phyloP scores from a whole-genome alignment of 2,888 invertebrate species.

The Pasiphila rectangulata region DNA sequence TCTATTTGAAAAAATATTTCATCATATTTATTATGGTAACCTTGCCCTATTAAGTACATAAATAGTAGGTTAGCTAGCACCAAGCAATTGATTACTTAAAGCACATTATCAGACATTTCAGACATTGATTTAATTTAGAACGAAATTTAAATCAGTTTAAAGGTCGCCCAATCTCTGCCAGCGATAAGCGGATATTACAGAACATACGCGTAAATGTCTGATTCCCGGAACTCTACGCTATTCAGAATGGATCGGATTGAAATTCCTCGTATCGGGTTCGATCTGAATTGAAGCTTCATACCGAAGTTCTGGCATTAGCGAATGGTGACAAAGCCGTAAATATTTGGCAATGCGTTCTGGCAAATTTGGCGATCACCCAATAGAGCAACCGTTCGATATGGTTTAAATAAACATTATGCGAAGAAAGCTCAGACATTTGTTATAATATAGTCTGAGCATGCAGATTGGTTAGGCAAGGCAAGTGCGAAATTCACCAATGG shows the following conservation, averaged over 20 bases:
- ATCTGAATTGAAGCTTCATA: slow-evolving; percentile 47
- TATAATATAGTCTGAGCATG: slow-evolving; percentile 16
- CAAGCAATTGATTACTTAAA: too few relatives aligned
- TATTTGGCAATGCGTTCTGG: slow-evolving; percentile 69
- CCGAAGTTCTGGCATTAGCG: slow-evolving; percentile 45
- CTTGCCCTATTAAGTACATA: too few relatives aligned
- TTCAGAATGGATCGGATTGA: slow-evolving; percentile 32
- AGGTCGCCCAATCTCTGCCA: slow-evolving; percentile 15
- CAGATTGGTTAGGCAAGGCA: slow-evolving; percentile 24
- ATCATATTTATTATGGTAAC: too few relatives aligned
- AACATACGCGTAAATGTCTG: slow-evolving; percentile 27
- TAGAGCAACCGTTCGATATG: slow-evolving; percentile 48
- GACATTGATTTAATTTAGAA: not conserved
- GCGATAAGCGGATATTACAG: slow-evolving; percentile 29
- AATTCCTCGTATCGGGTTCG: slow-evolving; percentile 41
- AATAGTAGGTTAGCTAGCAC: too few relatives aligned
- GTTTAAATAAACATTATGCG: slow-evolving; percentile 40
- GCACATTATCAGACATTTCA: too few relatives aligned
- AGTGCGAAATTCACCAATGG: slow-evolving; percentile 28
- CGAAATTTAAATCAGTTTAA: slow-evolving; percentile 21
- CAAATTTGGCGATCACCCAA: slow-evolving; percentile 61
- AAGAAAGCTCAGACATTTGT: slow-evolving; percentile 29
- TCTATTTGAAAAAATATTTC: too few relatives aligned
- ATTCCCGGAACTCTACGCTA: slow-evolving; percentile 33
- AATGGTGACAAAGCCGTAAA: slow-evolving; percentile 55